A percentile compares a stretch with the other conserved stretches of the same genome.
phyloP scores from a whole-genome alignment of 1,140 invertebrate genomes.

The Drosophila triauraria region DNA sequence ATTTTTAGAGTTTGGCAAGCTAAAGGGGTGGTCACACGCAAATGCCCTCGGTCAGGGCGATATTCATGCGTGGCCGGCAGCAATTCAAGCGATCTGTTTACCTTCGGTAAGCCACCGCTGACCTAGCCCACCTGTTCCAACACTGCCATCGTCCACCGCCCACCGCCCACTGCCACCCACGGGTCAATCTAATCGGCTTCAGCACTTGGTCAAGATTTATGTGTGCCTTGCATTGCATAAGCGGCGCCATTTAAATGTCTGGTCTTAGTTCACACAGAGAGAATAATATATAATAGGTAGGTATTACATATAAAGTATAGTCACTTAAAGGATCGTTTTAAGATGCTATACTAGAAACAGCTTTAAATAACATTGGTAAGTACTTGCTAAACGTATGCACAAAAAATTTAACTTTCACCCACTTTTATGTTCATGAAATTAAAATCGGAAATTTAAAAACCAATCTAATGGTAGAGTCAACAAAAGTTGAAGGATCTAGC shows the following conservation, averaged over 20 bases:
- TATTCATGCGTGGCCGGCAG: slow-evolving; percentile 42
- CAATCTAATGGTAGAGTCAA: too few relatives aligned
- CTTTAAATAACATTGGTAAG: too few relatives aligned
- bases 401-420: too few relatives aligned
- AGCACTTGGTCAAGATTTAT: slow-evolving; percentile 72
- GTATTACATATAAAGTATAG: too few relatives aligned
- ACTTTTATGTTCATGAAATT: too few relatives aligned
- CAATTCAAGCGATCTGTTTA: slow-evolving; percentile 40
- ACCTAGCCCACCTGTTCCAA: slow-evolving; percentile 7
- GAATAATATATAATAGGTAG: background rate
- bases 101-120: slow-evolving; percentile 22
- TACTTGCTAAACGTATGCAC: too few relatives aligned
- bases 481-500: too few relatives aligned
- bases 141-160: background rate
- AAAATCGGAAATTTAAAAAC: too few relatives aligned
- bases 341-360: too few relatives aligned
- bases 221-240: slow-evolving; percentile 73
- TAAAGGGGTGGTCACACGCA: slow-evolving; percentile 28
- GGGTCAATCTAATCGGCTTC: slow-evolving; percentile 62
- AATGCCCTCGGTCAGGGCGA: slow-evolving; percentile 28
- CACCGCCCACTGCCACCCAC: slow-evolving; percentile 2
- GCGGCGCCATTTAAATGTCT: slow-evolving; percentile 73
- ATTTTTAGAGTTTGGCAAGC: background rate
- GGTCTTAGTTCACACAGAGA: slow-evolving; percentile 1
- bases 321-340: too few relatives aligned